phyloP scores from a whole-genome alignment of 1,140 invertebrate species.

The Bathynomus jamesi region DNA sequence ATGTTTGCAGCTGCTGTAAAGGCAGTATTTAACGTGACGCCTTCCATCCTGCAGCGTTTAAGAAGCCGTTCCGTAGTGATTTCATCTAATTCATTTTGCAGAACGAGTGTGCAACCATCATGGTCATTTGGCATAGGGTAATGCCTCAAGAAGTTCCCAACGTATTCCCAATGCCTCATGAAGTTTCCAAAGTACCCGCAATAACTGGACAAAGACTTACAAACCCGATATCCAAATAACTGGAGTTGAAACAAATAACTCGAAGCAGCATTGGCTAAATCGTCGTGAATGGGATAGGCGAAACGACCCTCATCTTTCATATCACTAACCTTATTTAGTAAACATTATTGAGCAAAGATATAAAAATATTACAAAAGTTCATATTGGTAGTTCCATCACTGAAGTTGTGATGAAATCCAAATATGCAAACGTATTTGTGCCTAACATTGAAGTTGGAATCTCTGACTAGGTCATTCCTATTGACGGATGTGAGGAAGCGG shows the following conservation, averaged over 20 bases:
- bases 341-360: slow-evolving; percentile 27
- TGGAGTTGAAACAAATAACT: slow-evolving; percentile 12
- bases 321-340: slow-evolving; percentile 12
- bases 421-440: slow-evolving; percentile 27
- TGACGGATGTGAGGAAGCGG: slow-evolving; percentile 16
- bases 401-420: slow-evolving; percentile 36
- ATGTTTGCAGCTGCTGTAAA: slow-evolving; percentile 36
- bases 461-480: slow-evolving; percentile 6
- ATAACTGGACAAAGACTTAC: slow-evolving; percentile 19
- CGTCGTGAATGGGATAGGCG: slow-evolving; percentile 26
- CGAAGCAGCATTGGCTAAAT: slow-evolving; percentile 12
- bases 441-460: slow-evolving; percentile 18
- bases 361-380: slow-evolving; percentile 34
- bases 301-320: slow-evolving; percentile 27
- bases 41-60: slow-evolving; percentile 27
- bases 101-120: slow-evolving; percentile 13
- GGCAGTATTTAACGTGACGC: slow-evolving; percentile 29
- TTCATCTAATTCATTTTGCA: slow-evolving; percentile 29
- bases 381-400: slow-evolving; percentile 35
- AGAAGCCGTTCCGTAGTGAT: slow-evolving; percentile 18
- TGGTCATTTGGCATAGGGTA: slow-evolving; percentile 15
- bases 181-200: slow-evolving; percentile 24
- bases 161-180: no score
- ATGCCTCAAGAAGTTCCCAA: slow-evolving; percentile 21
- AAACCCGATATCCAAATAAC: slow-evolving; percentile 22